Conservation (phyloP, 2,797 vertebrate genomes). For the Clamator glandarius region DNA sequence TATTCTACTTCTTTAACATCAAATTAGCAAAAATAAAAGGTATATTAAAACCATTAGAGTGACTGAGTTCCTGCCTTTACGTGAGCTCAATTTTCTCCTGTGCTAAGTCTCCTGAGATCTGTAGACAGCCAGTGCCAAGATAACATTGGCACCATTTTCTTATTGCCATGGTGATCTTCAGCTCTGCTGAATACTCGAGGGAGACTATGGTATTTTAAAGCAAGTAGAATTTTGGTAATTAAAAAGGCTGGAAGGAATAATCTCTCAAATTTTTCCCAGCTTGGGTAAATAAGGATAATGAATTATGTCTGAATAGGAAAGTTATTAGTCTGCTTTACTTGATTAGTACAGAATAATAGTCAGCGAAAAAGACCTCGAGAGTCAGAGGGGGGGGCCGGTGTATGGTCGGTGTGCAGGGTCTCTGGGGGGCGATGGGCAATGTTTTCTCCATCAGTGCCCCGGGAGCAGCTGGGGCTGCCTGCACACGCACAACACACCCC, state of each 20-base stretch:
- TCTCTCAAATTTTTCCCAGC: conserved; percentile 70
- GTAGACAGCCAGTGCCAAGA: conserved; percentile 72
- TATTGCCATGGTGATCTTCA: conserved; percentile 83
- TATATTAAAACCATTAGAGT: conserved; percentile 20
- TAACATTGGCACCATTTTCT: conserved; percentile 78
- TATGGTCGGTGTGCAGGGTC: rapidly evolving
- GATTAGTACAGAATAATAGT: not conserved
- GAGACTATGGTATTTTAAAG: conserved; percentile 78
- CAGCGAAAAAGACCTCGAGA: not conserved
- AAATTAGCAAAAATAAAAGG: conserved; percentile 67
- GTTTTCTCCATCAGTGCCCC: rapidly evolving
- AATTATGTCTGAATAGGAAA: conserved; percentile 53
- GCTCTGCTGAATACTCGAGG: conserved; percentile 77
- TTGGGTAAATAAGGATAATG: conserved; percentile 70
- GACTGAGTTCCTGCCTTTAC: conserved; percentile 51
- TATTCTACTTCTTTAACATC: conserved; percentile 64
- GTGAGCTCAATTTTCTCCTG: conserved; percentile 70
- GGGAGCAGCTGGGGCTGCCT: not conserved
- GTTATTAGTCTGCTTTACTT: conserved; percentile 52
- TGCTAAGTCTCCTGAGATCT: conserved; percentile 73
- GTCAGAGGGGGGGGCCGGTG: not conserved
- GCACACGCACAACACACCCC: rapidly evolving
- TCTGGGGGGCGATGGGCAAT: rapidly evolving
- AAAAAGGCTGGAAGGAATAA: conserved; percentile 76
- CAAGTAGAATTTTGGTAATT: conserved; percentile 80